Evolutionary conservation across 2,797 vertebrate species (phyloP).

Genomic region (Echeneis naucrates): DNA sequence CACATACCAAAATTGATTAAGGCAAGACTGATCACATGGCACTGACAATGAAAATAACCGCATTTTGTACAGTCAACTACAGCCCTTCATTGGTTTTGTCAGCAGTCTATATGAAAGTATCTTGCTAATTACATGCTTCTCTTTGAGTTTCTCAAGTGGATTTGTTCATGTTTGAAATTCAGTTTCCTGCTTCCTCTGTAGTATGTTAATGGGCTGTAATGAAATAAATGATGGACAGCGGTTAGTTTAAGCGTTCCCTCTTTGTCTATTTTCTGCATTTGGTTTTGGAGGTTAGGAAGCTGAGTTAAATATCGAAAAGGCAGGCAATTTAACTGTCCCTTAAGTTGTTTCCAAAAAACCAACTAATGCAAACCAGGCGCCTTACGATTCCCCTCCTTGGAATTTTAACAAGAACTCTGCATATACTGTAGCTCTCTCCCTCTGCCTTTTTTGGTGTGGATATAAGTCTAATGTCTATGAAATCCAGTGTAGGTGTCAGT

Average conservation of each 20-base stretch:
- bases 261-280: conserved; percentile 72
- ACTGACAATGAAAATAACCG: conserved; percentile 14
- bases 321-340: conserved; percentile 72
- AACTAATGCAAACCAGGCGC: conserved; percentile 77
- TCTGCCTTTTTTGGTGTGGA: conserved; percentile 51
- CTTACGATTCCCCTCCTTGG: conserved; percentile 52
- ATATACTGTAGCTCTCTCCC: conserved; percentile 38
- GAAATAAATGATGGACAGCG: conserved; percentile 66
- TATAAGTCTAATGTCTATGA: conserved; percentile 26
- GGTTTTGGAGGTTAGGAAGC: conserved; percentile 68
- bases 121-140: conserved; percentile 29
- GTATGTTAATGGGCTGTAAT: conserved; percentile 69
- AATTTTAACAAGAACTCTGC: conserved; percentile 63
- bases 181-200: conserved; percentile 50
- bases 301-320: conserved; percentile 63
- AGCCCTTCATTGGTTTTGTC: conserved; percentile 32
- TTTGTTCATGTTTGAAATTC: conserved; percentile 56
- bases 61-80: conserved; percentile 16
- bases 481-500: conserved; percentile 36
- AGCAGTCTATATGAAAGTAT: conserved; percentile 14
- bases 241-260: conserved; percentile 69
- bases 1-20: background rate
- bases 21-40: background rate
- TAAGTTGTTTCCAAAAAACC: conserved; percentile 61
- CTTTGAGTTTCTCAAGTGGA: conserved; percentile 12